These are phyloP conservation scores for Ips typographus DNA, from an alignment of 1,140 invertebrate species.

Conservation along the genomic window DNA sequence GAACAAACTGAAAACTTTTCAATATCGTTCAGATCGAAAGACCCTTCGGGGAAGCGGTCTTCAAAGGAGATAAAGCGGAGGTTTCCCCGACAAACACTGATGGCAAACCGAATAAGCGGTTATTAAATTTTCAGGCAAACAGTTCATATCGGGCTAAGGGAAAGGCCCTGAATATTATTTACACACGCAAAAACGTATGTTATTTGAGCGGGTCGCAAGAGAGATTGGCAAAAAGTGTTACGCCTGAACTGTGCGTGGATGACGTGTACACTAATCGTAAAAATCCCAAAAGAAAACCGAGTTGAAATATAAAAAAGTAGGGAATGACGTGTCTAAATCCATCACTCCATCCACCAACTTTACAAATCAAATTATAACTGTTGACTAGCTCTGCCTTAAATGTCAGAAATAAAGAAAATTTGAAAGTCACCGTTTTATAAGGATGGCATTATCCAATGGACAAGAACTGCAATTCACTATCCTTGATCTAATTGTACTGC, in stretches of 20 bases:
- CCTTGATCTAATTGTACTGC: no score
- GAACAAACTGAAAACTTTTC: conserved; percentile 17
- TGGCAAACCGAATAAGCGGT: conserved; percentile 38
- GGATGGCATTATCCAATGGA: no score
- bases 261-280: neutral
- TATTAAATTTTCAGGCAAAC: conserved; percentile 52
- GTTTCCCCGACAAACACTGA: conserved; percentile 34
- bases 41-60: conserved; percentile 23
- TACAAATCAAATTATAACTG: no score
- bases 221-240: no score
- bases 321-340: no score
- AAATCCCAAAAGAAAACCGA: neutral
- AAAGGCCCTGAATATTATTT: conserved; percentile 45
- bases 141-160: conserved; percentile 43
- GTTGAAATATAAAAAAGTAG: neutral
- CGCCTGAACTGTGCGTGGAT: neutral
- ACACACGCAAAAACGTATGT: conserved; percentile 10
- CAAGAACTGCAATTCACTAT: no score
- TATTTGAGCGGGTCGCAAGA: conserved; percentile 1
- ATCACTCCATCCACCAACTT: no score
- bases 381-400: no score
- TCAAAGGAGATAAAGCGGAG: conserved; percentile 40
- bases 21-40: conserved; percentile 28
- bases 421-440: no score
- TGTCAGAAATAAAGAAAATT: no score